These are phyloP conservation scores for Rhabdomys dilectus DNA, from an alignment of 2,113 vertebrate genomes.

Conservation along the genomic window DNA sequence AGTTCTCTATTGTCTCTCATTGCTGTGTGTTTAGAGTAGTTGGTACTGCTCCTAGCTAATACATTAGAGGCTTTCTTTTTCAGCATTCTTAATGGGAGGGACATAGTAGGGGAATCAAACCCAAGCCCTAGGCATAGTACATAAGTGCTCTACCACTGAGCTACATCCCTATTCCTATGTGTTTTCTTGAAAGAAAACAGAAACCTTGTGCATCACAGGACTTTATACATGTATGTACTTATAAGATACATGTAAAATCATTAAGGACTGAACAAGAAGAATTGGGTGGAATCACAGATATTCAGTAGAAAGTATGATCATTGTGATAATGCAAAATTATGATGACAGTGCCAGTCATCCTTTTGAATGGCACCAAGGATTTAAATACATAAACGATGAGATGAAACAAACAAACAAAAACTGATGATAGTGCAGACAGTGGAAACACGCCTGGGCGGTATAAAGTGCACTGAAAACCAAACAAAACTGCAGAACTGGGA, in stretches of 20 bases:
- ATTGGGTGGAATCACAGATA: neutral
- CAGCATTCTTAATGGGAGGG: neutral
- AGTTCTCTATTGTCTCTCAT: neutral
- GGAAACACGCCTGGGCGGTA: neutral
- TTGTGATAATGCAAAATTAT: neutral
- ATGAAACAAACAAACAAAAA: neutral
- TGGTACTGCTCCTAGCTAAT: neutral
- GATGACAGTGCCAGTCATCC: neutral
- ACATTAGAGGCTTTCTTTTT: neutral
- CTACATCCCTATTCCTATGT: neutral
- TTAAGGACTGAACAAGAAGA: neutral
- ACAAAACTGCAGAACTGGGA: neutral
- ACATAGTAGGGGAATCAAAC: neutral
- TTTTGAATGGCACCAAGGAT: neutral
- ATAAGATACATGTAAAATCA: neutral
- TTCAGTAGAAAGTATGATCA: neutral
- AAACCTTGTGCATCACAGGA: neutral
- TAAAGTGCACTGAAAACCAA: neutral
- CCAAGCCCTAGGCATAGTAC: neutral
- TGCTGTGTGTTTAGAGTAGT: neutral
- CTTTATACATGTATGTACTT: neutral
- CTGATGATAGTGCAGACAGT: neutral
- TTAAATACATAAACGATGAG: neutral
- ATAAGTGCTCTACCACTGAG: neutral
- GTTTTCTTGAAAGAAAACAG: slow-evolving; percentile 1